These are phyloP conservation scores for Cryptoblepharus egeriae DNA, from an alignment of 2,797 vertebrate species.

Conservation along the genomic window DNA sequence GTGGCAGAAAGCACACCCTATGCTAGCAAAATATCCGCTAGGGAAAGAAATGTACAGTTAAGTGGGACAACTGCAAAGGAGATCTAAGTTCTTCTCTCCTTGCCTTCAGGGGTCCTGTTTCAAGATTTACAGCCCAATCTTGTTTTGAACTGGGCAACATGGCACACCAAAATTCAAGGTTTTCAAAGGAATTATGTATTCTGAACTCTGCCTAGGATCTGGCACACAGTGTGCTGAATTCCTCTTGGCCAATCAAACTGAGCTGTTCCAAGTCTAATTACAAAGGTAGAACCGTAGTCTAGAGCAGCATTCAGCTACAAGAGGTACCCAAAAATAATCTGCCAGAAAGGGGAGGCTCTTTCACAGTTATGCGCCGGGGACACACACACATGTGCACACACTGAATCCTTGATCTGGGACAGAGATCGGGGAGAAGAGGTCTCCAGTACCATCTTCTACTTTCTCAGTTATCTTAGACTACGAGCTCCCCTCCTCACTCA, in stretches of 20 bases:
- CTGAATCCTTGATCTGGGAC: neutral
- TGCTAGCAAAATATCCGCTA: neutral
- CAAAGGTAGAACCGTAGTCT: neutral
- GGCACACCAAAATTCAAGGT: neutral
- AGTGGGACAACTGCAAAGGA: neutral
- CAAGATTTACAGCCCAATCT: no score
- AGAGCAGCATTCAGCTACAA: neutral
- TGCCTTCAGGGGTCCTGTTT: neutral
- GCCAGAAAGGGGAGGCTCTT: neutral
- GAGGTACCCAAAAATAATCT: neutral
- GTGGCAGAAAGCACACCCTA: neutral
- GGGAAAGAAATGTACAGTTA: neutral
- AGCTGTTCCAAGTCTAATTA: neutral
- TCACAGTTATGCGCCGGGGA: neutral
- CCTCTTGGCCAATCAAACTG: neutral
- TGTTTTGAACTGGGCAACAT: neutral
- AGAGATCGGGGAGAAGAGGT: neutral
- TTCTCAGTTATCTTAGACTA: neutral
- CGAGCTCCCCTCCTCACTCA: no score
- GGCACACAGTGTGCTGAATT: neutral
- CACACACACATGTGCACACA: neutral
- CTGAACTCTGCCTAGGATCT: neutral
- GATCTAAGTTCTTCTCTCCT: neutral
- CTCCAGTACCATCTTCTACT: neutral
- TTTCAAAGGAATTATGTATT: neutral